phyloP scores from a whole-genome alignment of 1,140 invertebrate species.

The Nasonia longicornis region DNA sequence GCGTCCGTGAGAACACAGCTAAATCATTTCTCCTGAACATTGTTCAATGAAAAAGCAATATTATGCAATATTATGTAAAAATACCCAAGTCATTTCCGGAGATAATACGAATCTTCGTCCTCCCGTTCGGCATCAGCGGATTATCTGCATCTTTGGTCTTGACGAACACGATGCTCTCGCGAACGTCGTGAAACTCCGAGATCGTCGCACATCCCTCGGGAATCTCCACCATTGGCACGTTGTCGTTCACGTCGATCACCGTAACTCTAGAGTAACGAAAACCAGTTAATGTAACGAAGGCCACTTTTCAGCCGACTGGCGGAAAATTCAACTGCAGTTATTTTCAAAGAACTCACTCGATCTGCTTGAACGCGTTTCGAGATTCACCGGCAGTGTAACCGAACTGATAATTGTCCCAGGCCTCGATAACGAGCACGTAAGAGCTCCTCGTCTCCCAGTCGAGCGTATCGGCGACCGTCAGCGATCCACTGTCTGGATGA shows the following conservation, averaged over 20 bases:
- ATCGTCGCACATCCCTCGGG: constrained; percentile 79
- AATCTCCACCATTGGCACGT: constrained; percentile 78
- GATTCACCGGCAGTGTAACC: constrained; percentile 91
- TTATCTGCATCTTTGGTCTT: constrained; percentile 88
- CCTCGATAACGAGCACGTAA: constrained; percentile 89
- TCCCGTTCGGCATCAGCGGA: constrained; percentile 81
- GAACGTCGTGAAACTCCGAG: constrained; percentile 89
- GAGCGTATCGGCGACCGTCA: constrained; percentile 83
- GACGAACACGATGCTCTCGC: constrained; percentile 80
- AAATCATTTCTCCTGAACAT: not conserved
- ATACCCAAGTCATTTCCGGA: constrained; percentile 82
- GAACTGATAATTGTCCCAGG: constrained; percentile 95
- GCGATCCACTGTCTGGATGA: constrained; percentile 84
- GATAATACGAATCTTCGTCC: constrained; percentile 78
- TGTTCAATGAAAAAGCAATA: not conserved
- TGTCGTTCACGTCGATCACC: constrained; percentile 88
- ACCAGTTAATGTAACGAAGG: not conserved
- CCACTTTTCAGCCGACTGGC: not conserved
- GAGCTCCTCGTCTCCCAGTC: constrained; percentile 83
- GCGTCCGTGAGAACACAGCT: not conserved
- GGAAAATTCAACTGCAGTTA: not conserved
- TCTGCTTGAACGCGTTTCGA: constrained; percentile 91
- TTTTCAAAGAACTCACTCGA: constrained; percentile 75
- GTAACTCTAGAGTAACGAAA: constrained; percentile 68
- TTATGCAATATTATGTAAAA: constrained; percentile 18